Evolutionary conservation across 2,888 invertebrate species (phyloP).

Genomic region (Sminthurides aquaticus): DNA sequence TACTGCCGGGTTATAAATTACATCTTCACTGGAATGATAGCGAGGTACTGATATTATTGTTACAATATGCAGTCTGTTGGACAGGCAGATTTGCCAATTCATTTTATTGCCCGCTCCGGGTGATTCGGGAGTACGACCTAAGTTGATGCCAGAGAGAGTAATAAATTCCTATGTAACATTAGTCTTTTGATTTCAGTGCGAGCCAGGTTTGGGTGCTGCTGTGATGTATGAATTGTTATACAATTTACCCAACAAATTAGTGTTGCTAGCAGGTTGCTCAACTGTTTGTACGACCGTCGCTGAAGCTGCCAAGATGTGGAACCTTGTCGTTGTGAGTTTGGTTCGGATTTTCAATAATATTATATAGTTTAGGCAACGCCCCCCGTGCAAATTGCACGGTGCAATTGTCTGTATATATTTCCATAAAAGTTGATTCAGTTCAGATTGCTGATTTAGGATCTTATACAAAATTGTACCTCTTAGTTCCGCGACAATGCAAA

Average conservation of each 20-base stretch:
- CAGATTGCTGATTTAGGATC: too few relatives aligned
- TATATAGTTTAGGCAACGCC: background rate
- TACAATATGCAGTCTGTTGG: too few relatives aligned
- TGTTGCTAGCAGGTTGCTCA: constrained; percentile 92
- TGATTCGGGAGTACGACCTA: too few relatives aligned
- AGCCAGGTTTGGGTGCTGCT: constrained; percentile 94
- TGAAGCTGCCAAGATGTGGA: constrained; percentile 99
- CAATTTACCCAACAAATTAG: constrained; percentile 86
- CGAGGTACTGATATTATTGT: constrained; percentile 75
- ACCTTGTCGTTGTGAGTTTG: constrained; percentile 88
- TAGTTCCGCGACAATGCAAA: too few relatives aligned
- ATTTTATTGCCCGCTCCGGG: too few relatives aligned
- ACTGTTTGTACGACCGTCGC: constrained; percentile 98
- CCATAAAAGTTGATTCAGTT: too few relatives aligned
- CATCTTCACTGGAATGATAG: constrained; percentile 92
- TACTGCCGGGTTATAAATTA: constrained; percentile 83
- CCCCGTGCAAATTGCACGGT: too few relatives aligned
- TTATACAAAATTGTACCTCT: too few relatives aligned
- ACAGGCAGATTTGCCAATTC: too few relatives aligned
- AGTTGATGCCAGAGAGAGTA: too few relatives aligned
- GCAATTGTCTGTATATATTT: too few relatives aligned
- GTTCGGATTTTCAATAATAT: constrained; percentile 1
- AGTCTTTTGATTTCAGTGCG: constrained; percentile 72
- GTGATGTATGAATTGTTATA: constrained; percentile 98
- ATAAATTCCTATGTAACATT: too few relatives aligned